Evolutionary conservation across 2,113 vertebrate genomes (phyloP), one percentile per base, ranked within the genome.

Genomic region (Peromyscus californicus): DNA sequence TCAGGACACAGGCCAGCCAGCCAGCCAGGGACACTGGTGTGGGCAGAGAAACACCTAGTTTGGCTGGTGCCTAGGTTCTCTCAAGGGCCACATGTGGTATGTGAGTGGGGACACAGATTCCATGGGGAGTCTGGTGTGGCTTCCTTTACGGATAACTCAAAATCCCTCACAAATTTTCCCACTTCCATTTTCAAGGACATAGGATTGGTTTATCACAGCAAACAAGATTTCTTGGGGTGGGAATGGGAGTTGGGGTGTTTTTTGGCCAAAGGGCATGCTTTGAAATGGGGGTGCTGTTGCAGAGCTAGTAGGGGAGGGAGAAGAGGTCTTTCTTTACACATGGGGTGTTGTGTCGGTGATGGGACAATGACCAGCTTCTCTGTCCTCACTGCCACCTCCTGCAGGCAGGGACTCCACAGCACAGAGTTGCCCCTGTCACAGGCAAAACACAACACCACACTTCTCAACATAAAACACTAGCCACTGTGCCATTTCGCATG

Each of bases 41-140:
- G 61, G 59, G 33, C 63, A 89, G 93, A 93, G 51, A 92, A 39
- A 88, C n/a, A 84, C 70, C 82, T 90, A 67, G 51, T 61, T 88
- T 54, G 57, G 48, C 7, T 4, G 31, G 61, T 2, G 16, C 45
- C 39, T n/a, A 15, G 5, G 57, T 2, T 21, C 15, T 84, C 88
- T 45, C 1, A 4, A 39, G 1, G 84, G 39, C 22, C 63, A 63
- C 19, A 29, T 4, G 29, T 54, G 42, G 59, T 63, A 33, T n/a
- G 39, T 17, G 65, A 63, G 26, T 39, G 13, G 69, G 26, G 1
- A 91, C 11, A 65, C 10, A 78, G 39, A 82, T 39, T 54, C 94
- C 21, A 7, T 29, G 70, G 69, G 75, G 29, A 78, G 7, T 65
- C 36, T 74, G 36, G 48, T 13, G 17, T 65, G 42, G 33, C 10